Conservation (phyloP, 2,113 vertebrate genomes). For the Dasypus novemcinctus region DNA sequence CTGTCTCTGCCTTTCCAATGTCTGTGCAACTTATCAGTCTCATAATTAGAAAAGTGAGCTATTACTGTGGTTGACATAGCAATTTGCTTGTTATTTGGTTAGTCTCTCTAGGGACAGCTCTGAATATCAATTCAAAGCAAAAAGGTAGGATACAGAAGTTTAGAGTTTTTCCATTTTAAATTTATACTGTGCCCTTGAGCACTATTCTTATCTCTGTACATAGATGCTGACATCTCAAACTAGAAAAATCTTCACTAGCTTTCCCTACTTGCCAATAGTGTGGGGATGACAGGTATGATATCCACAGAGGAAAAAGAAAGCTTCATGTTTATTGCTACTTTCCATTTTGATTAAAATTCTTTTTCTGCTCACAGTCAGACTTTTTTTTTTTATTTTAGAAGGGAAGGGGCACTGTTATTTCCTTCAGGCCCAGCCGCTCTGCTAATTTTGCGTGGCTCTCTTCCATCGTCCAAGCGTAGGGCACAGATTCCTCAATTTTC, state of each 20-base stretch:
- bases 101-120: constrained; percentile 17
- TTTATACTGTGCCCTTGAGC: not conserved
- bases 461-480: constrained; percentile 31
- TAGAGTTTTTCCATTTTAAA: constrained; percentile 38
- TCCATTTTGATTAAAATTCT: constrained; percentile 68
- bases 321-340: constrained; percentile 41
- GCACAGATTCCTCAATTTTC: constrained; percentile 68
- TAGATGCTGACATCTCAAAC: constrained; percentile 20
- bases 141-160: not conserved
- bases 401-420: constrained; percentile 1
- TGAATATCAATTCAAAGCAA: constrained; percentile 2
- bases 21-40: not conserved
- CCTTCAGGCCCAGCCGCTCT: constrained; percentile 58
- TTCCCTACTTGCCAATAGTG: not conserved
- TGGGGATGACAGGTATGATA: not conserved
- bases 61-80: not conserved
- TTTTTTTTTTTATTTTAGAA: not conserved
- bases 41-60: constrained; percentile 57
- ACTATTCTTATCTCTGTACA: not conserved
- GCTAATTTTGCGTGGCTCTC: constrained; percentile 61
- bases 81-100: constrained; percentile 22
- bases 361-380: constrained; percentile 42
- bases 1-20: not conserved
- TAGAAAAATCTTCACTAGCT: not conserved
- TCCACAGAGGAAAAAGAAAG: constrained; percentile 13